These are phyloP conservation scores for Hippocampus mohnikei DNA, from an alignment of 2,113 vertebrate species.

Conservation along the genomic window DNA sequence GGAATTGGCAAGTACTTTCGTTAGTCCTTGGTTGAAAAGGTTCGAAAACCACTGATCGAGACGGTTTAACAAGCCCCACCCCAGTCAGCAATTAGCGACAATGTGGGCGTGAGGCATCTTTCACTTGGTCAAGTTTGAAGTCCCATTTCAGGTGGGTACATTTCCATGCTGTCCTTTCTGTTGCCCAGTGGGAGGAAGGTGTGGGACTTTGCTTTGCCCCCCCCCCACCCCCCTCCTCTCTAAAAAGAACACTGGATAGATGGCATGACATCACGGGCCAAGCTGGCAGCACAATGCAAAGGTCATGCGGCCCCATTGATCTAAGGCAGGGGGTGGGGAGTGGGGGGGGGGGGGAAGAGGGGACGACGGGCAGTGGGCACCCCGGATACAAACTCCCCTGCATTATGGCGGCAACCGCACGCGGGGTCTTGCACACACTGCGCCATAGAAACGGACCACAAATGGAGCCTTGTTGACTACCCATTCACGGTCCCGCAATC, in stretches of 20 bases:
- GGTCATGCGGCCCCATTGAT: constrained; percentile 76
- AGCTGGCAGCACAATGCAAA: constrained; percentile 74
- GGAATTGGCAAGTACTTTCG: too few species aligned
- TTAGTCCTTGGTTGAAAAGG: too few species aligned
- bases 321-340: constrained; percentile 60
- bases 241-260: constrained; percentile 69
- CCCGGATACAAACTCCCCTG: constrained; percentile 68
- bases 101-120: constrained; percentile 10
- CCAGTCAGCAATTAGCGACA: constrained; percentile 30
- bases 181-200: constrained; percentile 68
- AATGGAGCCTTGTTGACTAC: constrained; percentile 73
- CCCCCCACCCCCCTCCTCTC: constrained; percentile 51
- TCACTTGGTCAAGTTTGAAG: constrained; percentile 53
- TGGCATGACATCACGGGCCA: constrained; percentile 75
- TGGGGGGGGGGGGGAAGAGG: too few species aligned
- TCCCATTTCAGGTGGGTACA: constrained; percentile 66
- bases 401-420: constrained; percentile 67
- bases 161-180: constrained; percentile 73
- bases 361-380: neutral
- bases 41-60: too few species aligned
- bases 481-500: constrained; percentile 75
- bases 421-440: constrained; percentile 69
- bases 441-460: constrained; percentile 74
- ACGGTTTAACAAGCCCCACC: too few species aligned
- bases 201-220: constrained; percentile 68